Base-by-base conservation (phyloP, 2,797 vertebrate species). In the Harpagifer antarcticus region DNA sequence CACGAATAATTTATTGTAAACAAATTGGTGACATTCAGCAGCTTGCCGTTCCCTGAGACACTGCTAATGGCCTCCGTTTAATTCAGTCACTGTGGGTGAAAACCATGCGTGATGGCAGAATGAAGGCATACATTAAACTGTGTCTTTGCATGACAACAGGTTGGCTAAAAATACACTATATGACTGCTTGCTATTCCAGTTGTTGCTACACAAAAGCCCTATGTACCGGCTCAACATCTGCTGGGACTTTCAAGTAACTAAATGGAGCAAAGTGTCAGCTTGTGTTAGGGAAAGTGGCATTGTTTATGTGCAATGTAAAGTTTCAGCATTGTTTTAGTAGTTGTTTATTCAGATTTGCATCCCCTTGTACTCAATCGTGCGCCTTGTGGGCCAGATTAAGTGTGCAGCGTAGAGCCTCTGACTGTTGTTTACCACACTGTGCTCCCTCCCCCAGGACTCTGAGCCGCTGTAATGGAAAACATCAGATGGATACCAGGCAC, bases 371-470 rank as follows among this genome's bases (percentile, higher is more conserved):
- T 77, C 42, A 19, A 63, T 75, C 73, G 63, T 55, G 72, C 66
- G 68, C 86, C 89, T 89, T 86, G 70, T 81, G 89, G 86, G 88
- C 81, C 85, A 84, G 74, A 83, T 89, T 86, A 88, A 85, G 78
- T 82, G 63, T 47, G 57, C 72, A 72, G 86, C 83, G 82, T 58
- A 62, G 88, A 76, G 82, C 82, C 80, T 81, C 69, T 80, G 83
- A 88, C 78, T 93, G 87, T 92, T 94, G 92, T 93, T 94, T 93
- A 92, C 92, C 84, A 71, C 88, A 53, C 84, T 90, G 72, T 11
- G 77, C 77, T 78, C 58, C 33, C 71, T 92, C 89, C 92, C 93
- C 54, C 75, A 91, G 89, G 83, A 82, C 69, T 50, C 66, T 1
- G 76, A 76, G 82, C 83, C 33, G 81, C 68, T 80, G 80, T 84